Percentiles rank a stretch among this genome's conserved stretches.
Evolutionary conservation across 2,113 vertebrate genomes (phyloP).

Genomic region (Brienomyrus brachyistius): DNA sequence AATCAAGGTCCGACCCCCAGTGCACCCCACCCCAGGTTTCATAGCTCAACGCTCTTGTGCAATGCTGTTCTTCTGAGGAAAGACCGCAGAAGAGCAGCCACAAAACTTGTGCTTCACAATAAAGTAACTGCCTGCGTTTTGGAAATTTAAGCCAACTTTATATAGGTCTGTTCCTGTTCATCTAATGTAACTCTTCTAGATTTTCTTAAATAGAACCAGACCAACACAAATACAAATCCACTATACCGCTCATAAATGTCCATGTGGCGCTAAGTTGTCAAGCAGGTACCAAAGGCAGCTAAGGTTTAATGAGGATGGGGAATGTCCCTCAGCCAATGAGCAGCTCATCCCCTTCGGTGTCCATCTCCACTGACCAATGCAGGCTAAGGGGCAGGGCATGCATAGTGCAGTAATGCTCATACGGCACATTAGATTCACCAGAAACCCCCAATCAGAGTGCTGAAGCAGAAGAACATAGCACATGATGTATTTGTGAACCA

Average conservation of each 20-base stretch:
- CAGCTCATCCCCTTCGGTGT: background rate
- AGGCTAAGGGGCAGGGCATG: background rate
- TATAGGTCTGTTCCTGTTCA: background rate
- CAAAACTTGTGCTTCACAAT: background rate
- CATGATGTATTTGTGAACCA: background rate
- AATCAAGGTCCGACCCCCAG: background rate
- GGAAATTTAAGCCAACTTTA: background rate
- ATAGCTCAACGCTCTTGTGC: background rate
- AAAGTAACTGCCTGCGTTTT: background rate
- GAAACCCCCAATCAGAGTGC: background rate
- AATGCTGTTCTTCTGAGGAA: background rate
- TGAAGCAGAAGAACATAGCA: background rate
- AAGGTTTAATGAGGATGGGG: background rate
- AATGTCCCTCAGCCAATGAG: background rate
- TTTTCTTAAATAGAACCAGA: background rate
- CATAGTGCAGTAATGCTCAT: background rate
- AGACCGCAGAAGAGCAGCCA: background rate
- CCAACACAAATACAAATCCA: background rate
- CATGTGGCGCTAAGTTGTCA: background rate
- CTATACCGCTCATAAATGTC: background rate
- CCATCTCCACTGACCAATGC: background rate
- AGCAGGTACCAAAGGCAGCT: background rate
- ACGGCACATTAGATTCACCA: background rate
- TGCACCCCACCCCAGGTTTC: background rate
- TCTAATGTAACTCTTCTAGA: background rate